A percentile compares a stretch with the other conserved stretches of the same genome.
Evolutionary conservation across 2,797 vertebrate species (phyloP).

Genomic region (Parambassis ranga): DNA sequence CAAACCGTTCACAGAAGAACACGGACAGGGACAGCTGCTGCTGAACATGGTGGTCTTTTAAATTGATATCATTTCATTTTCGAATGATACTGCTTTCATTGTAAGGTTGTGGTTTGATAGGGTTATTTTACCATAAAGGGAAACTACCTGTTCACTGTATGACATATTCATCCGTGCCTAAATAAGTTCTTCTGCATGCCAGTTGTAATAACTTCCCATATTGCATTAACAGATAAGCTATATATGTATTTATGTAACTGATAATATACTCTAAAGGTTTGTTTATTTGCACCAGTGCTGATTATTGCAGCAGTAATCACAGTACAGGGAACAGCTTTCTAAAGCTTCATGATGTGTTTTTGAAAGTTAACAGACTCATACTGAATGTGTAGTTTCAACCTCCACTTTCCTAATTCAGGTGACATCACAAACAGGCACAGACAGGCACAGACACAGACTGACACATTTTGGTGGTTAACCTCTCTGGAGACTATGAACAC

Average conservation of each 20-base stretch:
- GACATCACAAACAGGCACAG: slow-evolving; percentile 3
- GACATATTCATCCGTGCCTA: neutral
- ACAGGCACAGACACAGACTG: neutral
- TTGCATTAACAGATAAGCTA: too few relatives aligned
- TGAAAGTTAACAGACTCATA: neutral
- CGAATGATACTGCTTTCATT: neutral
- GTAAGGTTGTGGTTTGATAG: too few relatives aligned
- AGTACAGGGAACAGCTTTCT: neutral
- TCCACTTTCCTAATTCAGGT: neutral
- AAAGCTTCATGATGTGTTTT: neutral
- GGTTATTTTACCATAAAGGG: neutral
- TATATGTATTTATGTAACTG: too few relatives aligned
- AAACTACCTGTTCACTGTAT: neutral
- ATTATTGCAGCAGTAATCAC: too few relatives aligned
- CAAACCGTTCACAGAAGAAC: slow-evolving; percentile 9
- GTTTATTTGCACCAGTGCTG: too few relatives aligned
- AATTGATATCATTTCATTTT: neutral
- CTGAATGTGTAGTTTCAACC: slow-evolving; percentile 1
- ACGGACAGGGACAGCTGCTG: slow-evolving; percentile 26
- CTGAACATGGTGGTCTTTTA: neutral
- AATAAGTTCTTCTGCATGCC: neutral
- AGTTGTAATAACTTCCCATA: neutral
- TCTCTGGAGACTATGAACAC: neutral
- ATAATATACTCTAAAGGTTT: too few relatives aligned
- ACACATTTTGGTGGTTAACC: slow-evolving; percentile 4